Evolutionary conservation across 2,888 invertebrate species (phyloP), one percentile per base, ranked within the genome.

Genomic region (Hyppa rectilinea): DNA sequence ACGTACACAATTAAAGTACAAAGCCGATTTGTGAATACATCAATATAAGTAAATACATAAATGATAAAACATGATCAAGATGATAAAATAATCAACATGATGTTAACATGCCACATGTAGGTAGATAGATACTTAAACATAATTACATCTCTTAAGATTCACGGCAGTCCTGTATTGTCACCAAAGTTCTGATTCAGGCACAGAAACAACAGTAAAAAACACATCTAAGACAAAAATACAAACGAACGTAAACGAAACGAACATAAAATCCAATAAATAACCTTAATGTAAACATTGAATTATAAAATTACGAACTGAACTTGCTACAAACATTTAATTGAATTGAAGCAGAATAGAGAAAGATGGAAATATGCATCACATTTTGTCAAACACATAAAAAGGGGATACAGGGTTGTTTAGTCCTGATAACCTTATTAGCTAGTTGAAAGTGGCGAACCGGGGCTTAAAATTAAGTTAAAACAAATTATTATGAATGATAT

Each of bases 201-300:
- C 43, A 74, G 61, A 62, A 60, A 78, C 53, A 56, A 61, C 60
- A 72, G 73, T 75, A 78, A 49, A 78, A 71, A 79, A 74, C 76
- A 82, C 70, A 70, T 83, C 78, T 82, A 71, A 60, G 45, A 78
- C 78, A 85, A 78, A 82, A 80, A 87, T 81, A 85, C 82, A 87
- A 85, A 85, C 80, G 69, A 85, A 85, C 78, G 80, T 78, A 71
- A 85, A 66, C 86, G 78, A 82, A 78, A 88, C 86, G 78, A 85
- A 88, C 87, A 87, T 83, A 84, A n/a, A 80, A 88, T 84, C 78
- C 80, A 89, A 87, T 89, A 87, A 89, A 90, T 89, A 85, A 85
- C 67, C 84, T 84, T 85, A 85, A 71, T 68, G 79, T 80, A 77
- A 80, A 69, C 78, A 82, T 79, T 77, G 79, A 79, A 82, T 72